Evolutionary conservation across 2,888 invertebrate genomes (phyloP).

Genomic region (Rugalucina vietnamica): DNA sequence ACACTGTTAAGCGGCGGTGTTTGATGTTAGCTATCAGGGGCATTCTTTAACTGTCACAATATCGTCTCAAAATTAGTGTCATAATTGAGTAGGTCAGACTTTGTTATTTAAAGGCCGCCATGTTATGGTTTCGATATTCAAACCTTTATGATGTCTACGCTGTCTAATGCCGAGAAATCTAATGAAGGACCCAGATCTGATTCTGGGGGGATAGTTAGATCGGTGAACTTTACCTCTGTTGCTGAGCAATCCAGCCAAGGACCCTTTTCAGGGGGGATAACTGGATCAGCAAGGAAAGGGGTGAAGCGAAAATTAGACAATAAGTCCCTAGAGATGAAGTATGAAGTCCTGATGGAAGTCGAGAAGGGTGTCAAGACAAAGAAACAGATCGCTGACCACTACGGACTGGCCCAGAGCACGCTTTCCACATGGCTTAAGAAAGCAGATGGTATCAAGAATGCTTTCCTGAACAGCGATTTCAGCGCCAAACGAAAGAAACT

Average conservation of each 20-base stretch:
- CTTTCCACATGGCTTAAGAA: slow-evolving; percentile 10
- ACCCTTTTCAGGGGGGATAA: slow-evolving; percentile 11
- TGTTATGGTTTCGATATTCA: too few relatives aligned
- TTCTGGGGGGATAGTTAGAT: background rate
- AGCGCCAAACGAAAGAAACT: background rate
- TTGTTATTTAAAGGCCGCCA: too few relatives aligned
- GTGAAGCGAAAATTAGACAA: slow-evolving; percentile 33
- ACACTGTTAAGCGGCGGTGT: too few relatives aligned
- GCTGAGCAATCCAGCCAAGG: slow-evolving; percentile 28
- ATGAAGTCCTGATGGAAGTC: slow-evolving; percentile 39
- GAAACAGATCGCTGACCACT: slow-evolving; percentile 37
- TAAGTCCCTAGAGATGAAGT: slow-evolving; percentile 38
- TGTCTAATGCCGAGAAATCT: slow-evolving; percentile 3
- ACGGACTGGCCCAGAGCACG: background rate
- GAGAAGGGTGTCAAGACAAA: slow-evolving; percentile 47
- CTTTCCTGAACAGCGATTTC: background rate
- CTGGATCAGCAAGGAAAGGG: slow-evolving; percentile 15
- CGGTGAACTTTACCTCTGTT: background rate
- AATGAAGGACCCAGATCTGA: slow-evolving; percentile 27
- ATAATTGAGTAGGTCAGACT: too few relatives aligned
- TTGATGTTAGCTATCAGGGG: too few relatives aligned
- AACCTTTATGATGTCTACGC: too few relatives aligned
- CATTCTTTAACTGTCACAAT: too few relatives aligned
- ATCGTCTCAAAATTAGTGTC: too few relatives aligned
- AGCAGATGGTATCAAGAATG: slow-evolving; percentile 6